A percentile compares a stretch with the other conserved stretches of the same genome.
phyloP scores from a whole-genome alignment of 1,140 invertebrate genomes.

The Caenorhabditis remanei region DNA sequence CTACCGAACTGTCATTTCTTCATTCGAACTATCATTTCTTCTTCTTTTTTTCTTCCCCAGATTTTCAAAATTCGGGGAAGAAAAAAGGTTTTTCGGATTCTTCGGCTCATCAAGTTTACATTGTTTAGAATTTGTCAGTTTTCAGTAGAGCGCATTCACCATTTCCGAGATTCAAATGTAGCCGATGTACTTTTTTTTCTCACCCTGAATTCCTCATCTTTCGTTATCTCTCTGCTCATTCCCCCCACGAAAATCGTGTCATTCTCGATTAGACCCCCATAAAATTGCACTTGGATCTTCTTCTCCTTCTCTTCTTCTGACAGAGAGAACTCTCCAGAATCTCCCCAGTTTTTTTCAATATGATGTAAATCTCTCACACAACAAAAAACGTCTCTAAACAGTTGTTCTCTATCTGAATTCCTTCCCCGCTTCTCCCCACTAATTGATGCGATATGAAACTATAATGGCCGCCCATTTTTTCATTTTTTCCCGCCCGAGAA shows the following conservation, averaged over 20 bases:
- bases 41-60: too few relatives aligned
- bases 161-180: too few relatives aligned
- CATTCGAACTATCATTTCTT: too few relatives aligned
- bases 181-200: background rate
- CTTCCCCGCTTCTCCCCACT: background rate
- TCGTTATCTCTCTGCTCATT: background rate
- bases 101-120: too few relatives aligned
- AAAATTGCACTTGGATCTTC: conserved; percentile 11
- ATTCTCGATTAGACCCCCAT: conserved; percentile 49
- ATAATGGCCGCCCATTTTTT: conserved; percentile 22
- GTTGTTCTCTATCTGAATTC: conserved; percentile 19
- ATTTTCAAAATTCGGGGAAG: too few relatives aligned
- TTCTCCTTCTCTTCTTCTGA: background rate
- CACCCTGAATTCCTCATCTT: background rate
- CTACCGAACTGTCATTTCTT: too few relatives aligned
- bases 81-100: too few relatives aligned
- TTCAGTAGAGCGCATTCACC: too few relatives aligned
- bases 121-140: too few relatives aligned
- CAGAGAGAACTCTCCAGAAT: too few relatives aligned
- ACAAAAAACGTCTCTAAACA: conserved; percentile 9
- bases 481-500: background rate
- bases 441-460: conserved; percentile 54
- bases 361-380: background rate
- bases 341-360: too few relatives aligned
- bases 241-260: conserved; percentile 14